Percentiles rank a stretch among this genome's conserved stretches.
Conservation (phyloP, 2,888 invertebrate species). For the Chrysolina americana region DNA sequence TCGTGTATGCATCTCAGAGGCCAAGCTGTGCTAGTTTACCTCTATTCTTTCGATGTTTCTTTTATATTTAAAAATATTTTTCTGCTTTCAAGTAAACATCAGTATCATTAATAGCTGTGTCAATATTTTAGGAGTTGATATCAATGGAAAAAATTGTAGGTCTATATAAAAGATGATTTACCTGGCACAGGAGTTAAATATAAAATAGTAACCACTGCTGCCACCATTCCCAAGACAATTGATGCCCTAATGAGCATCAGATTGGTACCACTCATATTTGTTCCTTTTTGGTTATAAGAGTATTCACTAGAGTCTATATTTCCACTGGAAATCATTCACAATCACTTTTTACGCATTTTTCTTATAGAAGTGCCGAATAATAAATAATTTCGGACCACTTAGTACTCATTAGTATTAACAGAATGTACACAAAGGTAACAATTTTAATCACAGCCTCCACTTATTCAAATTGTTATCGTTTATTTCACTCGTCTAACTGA, state of each 20-base stretch:
- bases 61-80: too few relatives aligned
- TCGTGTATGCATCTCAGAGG: too few relatives aligned
- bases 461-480: not conserved
- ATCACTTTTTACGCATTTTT: not conserved
- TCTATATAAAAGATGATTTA: slow-evolving; percentile 61
- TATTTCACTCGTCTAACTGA: not conserved
- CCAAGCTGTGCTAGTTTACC: too few relatives aligned
- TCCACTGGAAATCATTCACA: not conserved
- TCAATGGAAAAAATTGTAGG: too few relatives aligned
- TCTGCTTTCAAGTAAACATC: too few relatives aligned
- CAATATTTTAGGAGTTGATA: too few relatives aligned
- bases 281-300: not conserved
- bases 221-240: slow-evolving; percentile 77
- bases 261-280: slow-evolving; percentile 57
- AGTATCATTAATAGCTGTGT: too few relatives aligned
- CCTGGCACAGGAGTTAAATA: slow-evolving; percentile 83
- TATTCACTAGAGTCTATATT: slow-evolving; percentile 8
- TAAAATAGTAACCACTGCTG: slow-evolving; percentile 79
- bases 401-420: not conserved
- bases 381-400: not conserved
- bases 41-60: too few relatives aligned
- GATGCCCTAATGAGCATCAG: slow-evolving; percentile 76
- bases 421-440: not conserved
- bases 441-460: not conserved
- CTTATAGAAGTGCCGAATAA: not conserved